Percentiles rank a stretch among this genome's conserved stretches.
Conservation (phyloP, 2,113 vertebrate species). For the Dasyprocta punctata region DNA sequence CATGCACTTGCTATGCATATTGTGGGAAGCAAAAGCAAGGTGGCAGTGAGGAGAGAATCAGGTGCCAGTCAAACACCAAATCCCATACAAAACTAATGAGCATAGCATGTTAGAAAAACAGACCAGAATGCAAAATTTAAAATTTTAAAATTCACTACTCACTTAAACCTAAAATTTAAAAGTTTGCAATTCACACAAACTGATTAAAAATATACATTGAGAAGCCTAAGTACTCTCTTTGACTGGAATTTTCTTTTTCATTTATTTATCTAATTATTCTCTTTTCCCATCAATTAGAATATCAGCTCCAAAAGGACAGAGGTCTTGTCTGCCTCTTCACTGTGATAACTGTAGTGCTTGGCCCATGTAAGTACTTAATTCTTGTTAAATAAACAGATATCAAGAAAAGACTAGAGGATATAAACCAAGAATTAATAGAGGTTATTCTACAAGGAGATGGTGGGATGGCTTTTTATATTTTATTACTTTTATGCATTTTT, state of each 20-base stretch:
- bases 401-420: background rate
- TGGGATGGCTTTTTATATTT: background rate
- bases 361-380: background rate
- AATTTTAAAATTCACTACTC: no score
- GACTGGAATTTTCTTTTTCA: background rate
- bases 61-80: background rate
- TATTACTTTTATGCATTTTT: background rate
- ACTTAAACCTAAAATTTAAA: background rate
- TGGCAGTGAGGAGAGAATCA: background rate
- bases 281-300: background rate
- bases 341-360: background rate
- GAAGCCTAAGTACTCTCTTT: background rate
- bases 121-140: background rate
- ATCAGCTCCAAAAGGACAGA: background rate
- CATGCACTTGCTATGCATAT: background rate
- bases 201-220: background rate
- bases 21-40: background rate
- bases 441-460: background rate
- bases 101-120: background rate
- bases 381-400: background rate
- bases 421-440: background rate
- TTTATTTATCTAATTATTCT: background rate
- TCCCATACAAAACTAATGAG: background rate
- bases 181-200: background rate
- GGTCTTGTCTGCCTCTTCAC: background rate